phyloP scores from a whole-genome alignment of 2,888 invertebrate genomes.

The Eilema griseolum region DNA sequence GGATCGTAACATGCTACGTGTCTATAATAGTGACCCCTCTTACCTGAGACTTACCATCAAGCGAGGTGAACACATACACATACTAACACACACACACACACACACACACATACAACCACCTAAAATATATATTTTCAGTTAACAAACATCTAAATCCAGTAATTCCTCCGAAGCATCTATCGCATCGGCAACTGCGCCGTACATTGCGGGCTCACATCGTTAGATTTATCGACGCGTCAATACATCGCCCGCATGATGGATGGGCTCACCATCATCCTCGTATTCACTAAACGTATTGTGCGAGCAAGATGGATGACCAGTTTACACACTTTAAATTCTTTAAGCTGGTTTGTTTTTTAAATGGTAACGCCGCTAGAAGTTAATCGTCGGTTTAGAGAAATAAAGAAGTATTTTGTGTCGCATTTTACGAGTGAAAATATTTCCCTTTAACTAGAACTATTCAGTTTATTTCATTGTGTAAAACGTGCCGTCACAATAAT shows the following conservation, averaged over 20 bases:
- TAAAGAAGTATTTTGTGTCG: too few relatives aligned
- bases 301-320: conserved; percentile 50
- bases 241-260: conserved; percentile 51
- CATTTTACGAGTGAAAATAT: too few relatives aligned
- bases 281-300: conserved; percentile 53
- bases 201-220: conserved; percentile 47
- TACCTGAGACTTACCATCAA: too few relatives aligned
- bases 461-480: too few relatives aligned
- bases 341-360: conserved; percentile 42
- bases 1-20: too few relatives aligned
- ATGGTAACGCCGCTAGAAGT: not conserved
- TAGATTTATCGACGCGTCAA: conserved; percentile 56
- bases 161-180: conserved; percentile 17
- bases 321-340: conserved; percentile 49
- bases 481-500: too few relatives aligned
- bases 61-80: too few relatives aligned
- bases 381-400: not conserved
- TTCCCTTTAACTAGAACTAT: too few relatives aligned
- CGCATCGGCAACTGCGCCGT: conserved; percentile 31
- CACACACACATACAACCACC: not conserved
- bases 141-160: not conserved
- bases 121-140: not conserved
- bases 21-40: too few relatives aligned
- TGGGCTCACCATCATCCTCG: conserved; percentile 44
- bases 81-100: too few relatives aligned